A percentile compares a stretch with the other conserved stretches of the same genome.
These are phyloP conservation scores for Smittia sp. DNA, from an alignment of 2,888 invertebrate species.

Conservation along the genomic window DNA sequence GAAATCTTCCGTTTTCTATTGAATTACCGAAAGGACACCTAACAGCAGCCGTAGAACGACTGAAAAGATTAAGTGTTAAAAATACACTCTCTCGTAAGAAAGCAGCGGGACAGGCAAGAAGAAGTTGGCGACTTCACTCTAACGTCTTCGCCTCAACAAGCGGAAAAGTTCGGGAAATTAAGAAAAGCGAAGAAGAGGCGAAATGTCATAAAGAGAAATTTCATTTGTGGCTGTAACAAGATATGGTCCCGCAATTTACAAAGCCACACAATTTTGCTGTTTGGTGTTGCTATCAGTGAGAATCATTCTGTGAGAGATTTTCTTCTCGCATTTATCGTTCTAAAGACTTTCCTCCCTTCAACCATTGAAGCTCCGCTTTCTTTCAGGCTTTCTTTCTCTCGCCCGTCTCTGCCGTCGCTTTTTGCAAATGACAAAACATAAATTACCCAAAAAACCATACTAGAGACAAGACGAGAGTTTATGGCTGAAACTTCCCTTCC, in stretches of 20 bases:
- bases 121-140: not conserved
- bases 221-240: slow-evolving; percentile 11
- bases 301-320: slow-evolving; percentile 4
- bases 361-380: not conserved
- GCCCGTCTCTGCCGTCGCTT: not conserved
- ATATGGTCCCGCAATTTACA: slow-evolving; percentile 16
- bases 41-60: slow-evolving; percentile 3
- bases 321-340: slow-evolving; percentile 12
- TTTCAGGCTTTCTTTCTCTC: not conserved
- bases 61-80: slow-evolving; percentile 21
- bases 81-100: not conserved
- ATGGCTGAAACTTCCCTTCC: not conserved
- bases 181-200: not conserved
- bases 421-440: slow-evolving; percentile 31
- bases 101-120: not conserved
- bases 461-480: not conserved
- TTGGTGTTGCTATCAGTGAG: slow-evolving; percentile 17
- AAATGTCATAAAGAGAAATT: slow-evolving; percentile 12
- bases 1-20: not conserved
- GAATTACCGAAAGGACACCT: slow-evolving; percentile 16
- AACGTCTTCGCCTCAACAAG: not conserved
- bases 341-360: slow-evolving; percentile 10
- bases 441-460: slow-evolving; percentile 19
- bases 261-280: slow-evolving; percentile 29
- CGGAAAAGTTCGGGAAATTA: slow-evolving; percentile 18